Percentiles rank a stretch among this genome's conserved stretches.
Conservation (phyloP, 1,140 invertebrate species). For the Drosophila carrolli region DNA sequence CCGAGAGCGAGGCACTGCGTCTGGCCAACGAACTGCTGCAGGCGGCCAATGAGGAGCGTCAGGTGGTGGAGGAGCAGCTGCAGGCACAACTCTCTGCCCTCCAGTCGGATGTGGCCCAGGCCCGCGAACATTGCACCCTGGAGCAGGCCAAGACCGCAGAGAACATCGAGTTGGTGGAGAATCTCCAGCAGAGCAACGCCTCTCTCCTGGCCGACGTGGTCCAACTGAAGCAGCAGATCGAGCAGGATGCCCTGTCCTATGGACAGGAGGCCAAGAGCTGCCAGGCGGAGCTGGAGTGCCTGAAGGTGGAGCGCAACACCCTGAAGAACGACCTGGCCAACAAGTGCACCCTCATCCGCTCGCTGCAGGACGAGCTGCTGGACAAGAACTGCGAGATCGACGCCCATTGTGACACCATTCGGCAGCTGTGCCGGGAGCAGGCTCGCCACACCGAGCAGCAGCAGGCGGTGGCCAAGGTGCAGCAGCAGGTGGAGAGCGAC, state of each 20-base stretch:
- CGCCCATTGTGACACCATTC: constrained; percentile 73
- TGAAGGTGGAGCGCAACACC: constrained; percentile 81
- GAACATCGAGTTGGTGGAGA: constrained; percentile 66
- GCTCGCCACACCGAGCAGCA: constrained; percentile 80
- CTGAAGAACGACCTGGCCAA: constrained; percentile 83
- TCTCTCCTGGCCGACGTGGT: constrained; percentile 54
- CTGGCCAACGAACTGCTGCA: constrained; percentile 65
- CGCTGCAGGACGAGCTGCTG: constrained; percentile 81
- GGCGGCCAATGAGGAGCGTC: constrained; percentile 42
- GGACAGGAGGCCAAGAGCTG: constrained; percentile 67
- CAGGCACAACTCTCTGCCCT: constrained; percentile 55
- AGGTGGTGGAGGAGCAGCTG: constrained; percentile 38
- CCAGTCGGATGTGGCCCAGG: constrained; percentile 56
- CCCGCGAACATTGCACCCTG: constrained; percentile 36
- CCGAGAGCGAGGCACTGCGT: constrained; percentile 68
- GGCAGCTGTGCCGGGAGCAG: constrained; percentile 80
- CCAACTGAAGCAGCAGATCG: constrained; percentile 71
- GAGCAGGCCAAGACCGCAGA: constrained; percentile 55
- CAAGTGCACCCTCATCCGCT: constrained; percentile 77
- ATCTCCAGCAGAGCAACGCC: constrained; percentile 64
- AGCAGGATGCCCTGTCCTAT: constrained; percentile 77
- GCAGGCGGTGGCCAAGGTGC: constrained; percentile 84
- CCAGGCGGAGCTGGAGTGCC: constrained; percentile 74
- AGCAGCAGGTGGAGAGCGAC: constrained; percentile 84
- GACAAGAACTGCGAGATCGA: constrained; percentile 84